These are phyloP conservation scores for Orientallactaga sibirica DNA, from an alignment of 2,797 vertebrate species.

Conservation along the genomic window DNA sequence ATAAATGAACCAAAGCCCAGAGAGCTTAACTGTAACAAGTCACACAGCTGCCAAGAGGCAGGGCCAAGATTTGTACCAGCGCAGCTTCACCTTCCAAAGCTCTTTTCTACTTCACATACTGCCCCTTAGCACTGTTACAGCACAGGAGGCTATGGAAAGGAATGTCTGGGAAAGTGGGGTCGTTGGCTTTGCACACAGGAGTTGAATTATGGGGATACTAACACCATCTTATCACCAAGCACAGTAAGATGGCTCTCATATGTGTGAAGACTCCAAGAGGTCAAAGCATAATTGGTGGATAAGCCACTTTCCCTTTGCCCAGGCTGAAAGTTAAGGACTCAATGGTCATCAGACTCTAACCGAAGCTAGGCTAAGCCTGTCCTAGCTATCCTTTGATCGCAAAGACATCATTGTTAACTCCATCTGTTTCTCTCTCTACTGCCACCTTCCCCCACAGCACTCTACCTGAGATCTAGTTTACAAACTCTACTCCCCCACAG, in stretches of 20 bases:
- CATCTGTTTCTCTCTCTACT: not conserved
- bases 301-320: not conserved
- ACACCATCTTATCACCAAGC: not conserved
- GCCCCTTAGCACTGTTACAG: not conserved
- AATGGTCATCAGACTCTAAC: not conserved
- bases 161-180: not conserved
- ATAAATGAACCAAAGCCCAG: not conserved
- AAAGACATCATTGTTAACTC: not conserved
- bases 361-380: not conserved
- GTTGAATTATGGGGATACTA: not conserved
- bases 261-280: not conserved
- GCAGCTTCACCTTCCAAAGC: not conserved
- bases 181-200: not conserved
- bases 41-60: not conserved
- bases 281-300: not conserved
- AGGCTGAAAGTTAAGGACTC: not conserved
- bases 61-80: not conserved
- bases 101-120: not conserved
- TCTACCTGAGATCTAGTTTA: not conserved
- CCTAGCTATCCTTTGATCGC: not conserved
- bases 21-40: not conserved
- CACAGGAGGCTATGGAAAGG: not conserved
- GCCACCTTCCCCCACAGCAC: not conserved
- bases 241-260: not conserved
- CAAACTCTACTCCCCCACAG: not conserved